phyloP scores from a whole-genome alignment of 2,888 invertebrate species.

The Himalopsyche tibetana region DNA sequence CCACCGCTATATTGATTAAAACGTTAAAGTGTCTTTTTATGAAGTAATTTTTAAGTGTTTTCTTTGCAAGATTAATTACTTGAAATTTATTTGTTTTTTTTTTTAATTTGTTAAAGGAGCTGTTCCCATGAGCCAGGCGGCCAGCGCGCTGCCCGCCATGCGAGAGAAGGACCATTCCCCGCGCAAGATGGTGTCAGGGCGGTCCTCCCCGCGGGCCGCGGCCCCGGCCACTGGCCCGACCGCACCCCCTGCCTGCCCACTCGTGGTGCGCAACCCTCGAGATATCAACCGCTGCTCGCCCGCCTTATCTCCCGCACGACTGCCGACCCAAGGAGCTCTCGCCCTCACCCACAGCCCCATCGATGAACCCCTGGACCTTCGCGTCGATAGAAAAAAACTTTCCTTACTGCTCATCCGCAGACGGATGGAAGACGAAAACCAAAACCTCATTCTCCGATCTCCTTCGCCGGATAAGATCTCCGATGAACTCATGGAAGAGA shows the following conservation, averaged over 20 bases:
- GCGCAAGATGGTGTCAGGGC: slow-evolving; percentile 85
- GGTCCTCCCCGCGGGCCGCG: slow-evolving; percentile 66
- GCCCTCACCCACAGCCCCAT: slow-evolving; percentile 69
- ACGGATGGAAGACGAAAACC: slow-evolving; percentile 89
- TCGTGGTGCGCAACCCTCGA: slow-evolving; percentile 67
- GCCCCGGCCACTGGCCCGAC: slow-evolving; percentile 69
- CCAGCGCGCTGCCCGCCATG: slow-evolving; percentile 84
- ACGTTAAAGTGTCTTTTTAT: background rate
- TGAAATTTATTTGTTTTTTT: background rate
- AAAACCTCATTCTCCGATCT: slow-evolving; percentile 84
- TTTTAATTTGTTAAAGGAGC: slow-evolving; percentile 60
- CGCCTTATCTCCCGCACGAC: slow-evolving; percentile 78
- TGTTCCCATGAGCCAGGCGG: slow-evolving; percentile 84
- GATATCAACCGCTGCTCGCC: slow-evolving; percentile 71
- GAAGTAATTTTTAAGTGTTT: background rate
- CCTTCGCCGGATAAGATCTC: slow-evolving; percentile 73
- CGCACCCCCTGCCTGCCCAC: slow-evolving; percentile 71
- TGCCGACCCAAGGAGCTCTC: slow-evolving; percentile 75
- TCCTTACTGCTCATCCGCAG: slow-evolving; percentile 72
- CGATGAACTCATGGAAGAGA: slow-evolving; percentile 69
- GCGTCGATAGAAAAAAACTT: slow-evolving; percentile 89
- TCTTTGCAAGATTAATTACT: background rate
- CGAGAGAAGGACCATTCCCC: slow-evolving; percentile 95
- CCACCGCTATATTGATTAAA: slow-evolving; percentile 1
- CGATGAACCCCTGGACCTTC: slow-evolving; percentile 91